phyloP scores from a whole-genome alignment of 2,888 invertebrate genomes.

The Bruchidius siliquastri region DNA sequence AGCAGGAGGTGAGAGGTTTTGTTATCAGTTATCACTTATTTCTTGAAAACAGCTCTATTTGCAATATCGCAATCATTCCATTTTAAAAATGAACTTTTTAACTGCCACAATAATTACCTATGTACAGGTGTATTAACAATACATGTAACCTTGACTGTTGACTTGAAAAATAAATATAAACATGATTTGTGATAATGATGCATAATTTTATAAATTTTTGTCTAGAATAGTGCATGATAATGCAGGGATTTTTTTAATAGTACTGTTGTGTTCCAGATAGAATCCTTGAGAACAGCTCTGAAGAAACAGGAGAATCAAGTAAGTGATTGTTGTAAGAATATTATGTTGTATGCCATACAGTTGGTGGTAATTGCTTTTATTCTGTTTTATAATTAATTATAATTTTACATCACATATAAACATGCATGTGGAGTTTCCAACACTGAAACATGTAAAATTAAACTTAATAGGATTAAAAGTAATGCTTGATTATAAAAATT shows the following conservation, averaged over 20 bases:
- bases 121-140: conserved; percentile 5
- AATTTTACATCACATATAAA: not conserved
- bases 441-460: too few species aligned
- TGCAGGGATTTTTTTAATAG: not conserved
- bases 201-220: not conserved
- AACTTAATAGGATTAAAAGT: too few species aligned
- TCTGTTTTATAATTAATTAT: not conserved
- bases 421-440: not conserved
- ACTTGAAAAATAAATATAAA: conserved; percentile 1
- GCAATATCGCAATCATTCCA: not conserved
- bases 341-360: not conserved
- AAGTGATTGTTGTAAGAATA: not conserved
- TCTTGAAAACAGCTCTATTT: not conserved
- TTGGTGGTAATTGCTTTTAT: not conserved
- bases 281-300: not conserved
- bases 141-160: conserved; percentile 15
- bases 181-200: not conserved
- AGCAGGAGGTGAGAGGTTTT: conserved; percentile 55
- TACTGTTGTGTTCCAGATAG: not conserved
- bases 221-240: not conserved
- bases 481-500: too few species aligned
- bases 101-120: conserved; percentile 4
- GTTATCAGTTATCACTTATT: not conserved
- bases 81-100: not conserved
- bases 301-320: not conserved